Conservation (phyloP, 2,888 invertebrate genomes). For the Pyrrhia umbra region DNA sequence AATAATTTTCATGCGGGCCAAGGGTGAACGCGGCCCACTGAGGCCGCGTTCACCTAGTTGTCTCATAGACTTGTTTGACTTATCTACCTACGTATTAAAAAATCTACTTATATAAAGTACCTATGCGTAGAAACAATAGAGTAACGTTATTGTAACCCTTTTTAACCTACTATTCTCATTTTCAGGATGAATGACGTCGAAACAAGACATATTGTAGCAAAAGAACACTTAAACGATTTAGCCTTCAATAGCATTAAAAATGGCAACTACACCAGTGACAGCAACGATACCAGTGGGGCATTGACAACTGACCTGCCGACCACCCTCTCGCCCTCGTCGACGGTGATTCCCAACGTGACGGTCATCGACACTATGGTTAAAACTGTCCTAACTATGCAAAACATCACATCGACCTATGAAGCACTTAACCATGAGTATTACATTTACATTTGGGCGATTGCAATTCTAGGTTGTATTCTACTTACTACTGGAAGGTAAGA, state of each 20-base stretch:
- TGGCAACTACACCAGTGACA: conserved; percentile 27
- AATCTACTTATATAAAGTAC: no score
- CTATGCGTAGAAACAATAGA: no score
- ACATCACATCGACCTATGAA: conserved; percentile 66
- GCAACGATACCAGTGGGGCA: conserved; percentile 48
- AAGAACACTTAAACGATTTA: conserved; percentile 22
- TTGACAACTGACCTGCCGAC: conserved; percentile 50
- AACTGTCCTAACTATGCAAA: conserved; percentile 73
- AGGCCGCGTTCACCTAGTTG: no score
- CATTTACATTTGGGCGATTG: conserved; percentile 91
- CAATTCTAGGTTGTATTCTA: conserved; percentile 90
- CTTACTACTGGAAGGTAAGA: conserved; percentile 90
- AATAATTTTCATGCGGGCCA: no score
- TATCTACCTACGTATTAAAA: no score
- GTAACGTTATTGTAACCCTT: background rate
- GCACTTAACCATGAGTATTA: conserved; percentile 75
- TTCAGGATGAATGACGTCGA: conserved; percentile 86
- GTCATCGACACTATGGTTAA: conserved; percentile 76
- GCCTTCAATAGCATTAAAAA: conserved; percentile 17
- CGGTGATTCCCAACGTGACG: conserved; percentile 66
- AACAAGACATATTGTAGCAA: conserved; percentile 48
- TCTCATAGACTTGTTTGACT: no score
- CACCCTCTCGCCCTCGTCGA: conserved; percentile 19
- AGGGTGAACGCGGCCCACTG: no score
- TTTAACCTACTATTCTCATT: conserved; percentile 33